Percentiles rank a stretch among this genome's conserved stretches.
phyloP scores from a whole-genome alignment of 37 sponge, comb jelly and placozoan genomes.

The Ianthella basta region DNA sequence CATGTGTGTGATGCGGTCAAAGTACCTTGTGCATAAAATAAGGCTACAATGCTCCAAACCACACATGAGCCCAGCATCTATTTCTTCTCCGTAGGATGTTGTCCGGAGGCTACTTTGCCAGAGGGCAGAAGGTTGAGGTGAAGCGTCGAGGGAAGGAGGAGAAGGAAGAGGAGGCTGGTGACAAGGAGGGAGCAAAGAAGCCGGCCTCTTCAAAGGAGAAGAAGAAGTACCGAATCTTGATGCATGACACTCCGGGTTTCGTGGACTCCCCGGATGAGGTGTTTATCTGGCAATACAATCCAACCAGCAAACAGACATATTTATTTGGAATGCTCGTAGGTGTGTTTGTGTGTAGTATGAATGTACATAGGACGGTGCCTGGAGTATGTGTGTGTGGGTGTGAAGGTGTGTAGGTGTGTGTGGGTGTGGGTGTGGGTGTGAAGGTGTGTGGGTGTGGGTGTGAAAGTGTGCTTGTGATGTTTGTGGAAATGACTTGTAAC shows the following conservation, averaged over 20 bases:
- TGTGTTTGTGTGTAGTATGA: slow-evolving; percentile 44
- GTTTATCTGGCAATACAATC: slow-evolving; percentile 66
- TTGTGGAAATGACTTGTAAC: too few relatives aligned
- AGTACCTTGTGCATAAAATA: too few relatives aligned
- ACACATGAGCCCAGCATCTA: neutral
- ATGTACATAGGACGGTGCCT: too few relatives aligned
- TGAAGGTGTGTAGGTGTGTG: too few relatives aligned
- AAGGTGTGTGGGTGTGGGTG: too few relatives aligned
- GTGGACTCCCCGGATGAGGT: slow-evolving; percentile 59
- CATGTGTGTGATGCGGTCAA: slow-evolving; percentile 18
- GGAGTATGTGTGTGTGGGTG: neutral
- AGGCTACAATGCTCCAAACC: neutral
- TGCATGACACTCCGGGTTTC: slow-evolving; percentile 48
- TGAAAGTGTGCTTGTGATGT: too few relatives aligned
- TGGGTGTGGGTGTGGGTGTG: too few relatives aligned
- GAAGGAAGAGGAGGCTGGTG: neutral
- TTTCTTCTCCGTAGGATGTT: neutral
- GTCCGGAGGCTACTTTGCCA: slow-evolving; percentile 41
- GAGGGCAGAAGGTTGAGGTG: slow-evolving; percentile 51
- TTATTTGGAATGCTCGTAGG: slow-evolving; percentile 56
- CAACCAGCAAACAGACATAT: slow-evolving; percentile 51
- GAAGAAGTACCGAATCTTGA: slow-evolving; percentile 51
- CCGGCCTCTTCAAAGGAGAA: slow-evolving; percentile 61
- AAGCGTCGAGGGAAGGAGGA: slow-evolving; percentile 24
- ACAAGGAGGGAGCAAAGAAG: slow-evolving; percentile 14